phyloP scores from a whole-genome alignment of 1,140 invertebrate genomes.

The Bombus fervidus region DNA sequence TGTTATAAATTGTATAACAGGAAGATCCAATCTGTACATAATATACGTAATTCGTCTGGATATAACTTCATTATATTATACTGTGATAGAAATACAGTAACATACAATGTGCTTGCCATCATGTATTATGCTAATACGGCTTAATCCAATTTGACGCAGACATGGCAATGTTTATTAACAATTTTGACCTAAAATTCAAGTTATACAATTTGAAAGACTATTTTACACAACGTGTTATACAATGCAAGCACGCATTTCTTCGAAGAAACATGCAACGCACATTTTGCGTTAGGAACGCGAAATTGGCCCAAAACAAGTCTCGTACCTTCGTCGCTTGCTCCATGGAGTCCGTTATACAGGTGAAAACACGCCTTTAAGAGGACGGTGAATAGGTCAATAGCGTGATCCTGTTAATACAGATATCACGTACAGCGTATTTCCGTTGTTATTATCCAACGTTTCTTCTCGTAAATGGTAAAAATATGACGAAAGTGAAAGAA shows the following conservation, averaged over 20 bases:
- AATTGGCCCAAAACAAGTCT: not conserved
- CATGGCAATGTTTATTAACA: too few species aligned
- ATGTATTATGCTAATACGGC: not conserved
- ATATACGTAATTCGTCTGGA: not conserved
- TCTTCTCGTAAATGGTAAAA: not conserved
- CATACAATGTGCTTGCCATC: not conserved
- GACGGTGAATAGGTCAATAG: not conserved
- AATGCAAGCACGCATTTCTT: too few species aligned
- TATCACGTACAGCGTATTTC: not conserved
- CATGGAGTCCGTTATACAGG: not conserved
- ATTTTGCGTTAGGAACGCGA: not conserved
- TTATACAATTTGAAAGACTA: too few species aligned
- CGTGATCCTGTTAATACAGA: not conserved
- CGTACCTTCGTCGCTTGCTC: not conserved
- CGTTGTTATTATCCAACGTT: not conserved
- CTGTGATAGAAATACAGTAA: not conserved
- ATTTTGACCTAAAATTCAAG: not conserved
- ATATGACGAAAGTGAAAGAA: not conserved
- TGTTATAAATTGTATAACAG: not conserved
- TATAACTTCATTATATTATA: too few species aligned
- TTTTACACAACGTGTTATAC: not conserved
- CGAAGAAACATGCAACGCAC: not conserved
- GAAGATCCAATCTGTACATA: not conserved
- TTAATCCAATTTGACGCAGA: not conserved
- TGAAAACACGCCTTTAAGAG: not conserved